phyloP scores from a whole-genome alignment of 1,140 invertebrate species.

The Branchinecta lindahli region DNA sequence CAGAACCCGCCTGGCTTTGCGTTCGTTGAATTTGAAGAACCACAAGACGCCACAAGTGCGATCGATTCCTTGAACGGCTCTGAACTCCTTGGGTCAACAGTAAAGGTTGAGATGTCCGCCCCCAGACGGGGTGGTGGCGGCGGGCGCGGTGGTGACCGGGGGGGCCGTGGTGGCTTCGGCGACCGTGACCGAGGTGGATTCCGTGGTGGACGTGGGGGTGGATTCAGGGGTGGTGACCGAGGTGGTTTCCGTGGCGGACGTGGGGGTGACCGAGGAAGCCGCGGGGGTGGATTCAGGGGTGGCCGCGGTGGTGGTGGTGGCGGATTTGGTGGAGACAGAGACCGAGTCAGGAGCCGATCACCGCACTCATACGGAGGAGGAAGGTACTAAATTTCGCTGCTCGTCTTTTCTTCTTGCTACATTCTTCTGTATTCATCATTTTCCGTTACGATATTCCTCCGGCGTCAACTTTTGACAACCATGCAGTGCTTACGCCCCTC shows the following conservation, averaged over 20 bases:
- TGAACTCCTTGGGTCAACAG: conserved; percentile 19
- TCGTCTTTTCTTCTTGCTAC: not conserved
- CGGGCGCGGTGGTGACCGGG: conserved; percentile 19
- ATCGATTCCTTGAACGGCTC: conserved; percentile 19
- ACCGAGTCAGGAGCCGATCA: conserved; percentile 14
- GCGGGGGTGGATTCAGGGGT: conserved; percentile 17
- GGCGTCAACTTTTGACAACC: not conserved
- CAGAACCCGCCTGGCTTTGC: conserved; percentile 87
- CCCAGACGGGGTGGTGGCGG: conserved; percentile 20
- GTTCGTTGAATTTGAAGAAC: conserved; percentile 56
- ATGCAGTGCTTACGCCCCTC: not conserved
- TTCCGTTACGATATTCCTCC: not conserved
- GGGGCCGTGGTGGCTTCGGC: conserved; percentile 17
- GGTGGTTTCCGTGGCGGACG: conserved; percentile 15
- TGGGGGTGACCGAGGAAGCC: conserved; percentile 19
- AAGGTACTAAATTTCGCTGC: conserved; percentile 2
- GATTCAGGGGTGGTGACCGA: conserved; percentile 18
- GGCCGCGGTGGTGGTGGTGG: conserved; percentile 17
- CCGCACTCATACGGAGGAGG: conserved; percentile 1
- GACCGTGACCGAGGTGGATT: conserved; percentile 16
- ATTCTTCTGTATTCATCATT: not conserved
- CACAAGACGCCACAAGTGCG: conserved; percentile 24
- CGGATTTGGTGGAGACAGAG: conserved; percentile 7
- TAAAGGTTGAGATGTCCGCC: conserved; percentile 21
- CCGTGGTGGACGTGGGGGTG: conserved; percentile 15